phyloP scores from a whole-genome alignment of 2,113 vertebrate species.

The Mus spicilegus region DNA sequence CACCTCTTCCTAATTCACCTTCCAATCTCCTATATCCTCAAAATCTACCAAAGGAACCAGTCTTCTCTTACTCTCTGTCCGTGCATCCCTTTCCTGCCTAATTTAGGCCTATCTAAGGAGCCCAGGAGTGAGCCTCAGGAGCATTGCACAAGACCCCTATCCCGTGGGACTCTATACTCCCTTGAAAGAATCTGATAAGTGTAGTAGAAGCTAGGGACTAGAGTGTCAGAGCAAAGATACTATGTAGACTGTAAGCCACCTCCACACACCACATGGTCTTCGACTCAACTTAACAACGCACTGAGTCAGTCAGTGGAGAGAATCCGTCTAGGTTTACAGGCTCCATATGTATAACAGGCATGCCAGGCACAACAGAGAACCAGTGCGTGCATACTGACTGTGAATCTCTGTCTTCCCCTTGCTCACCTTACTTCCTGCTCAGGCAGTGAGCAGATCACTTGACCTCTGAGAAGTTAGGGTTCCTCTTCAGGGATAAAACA shows the following conservation, averaged over 20 bases:
- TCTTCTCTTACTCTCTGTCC: background rate
- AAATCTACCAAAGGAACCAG: background rate
- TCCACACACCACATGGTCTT: background rate
- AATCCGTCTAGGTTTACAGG: background rate
- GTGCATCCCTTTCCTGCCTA: background rate
- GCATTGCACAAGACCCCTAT: background rate
- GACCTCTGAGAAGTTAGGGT: background rate
- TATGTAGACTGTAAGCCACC: background rate
- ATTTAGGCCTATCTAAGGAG: background rate
- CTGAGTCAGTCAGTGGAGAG: background rate
- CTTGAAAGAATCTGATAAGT: background rate
- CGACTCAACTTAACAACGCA: slow-evolving; percentile 18
- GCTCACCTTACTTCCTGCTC: background rate
- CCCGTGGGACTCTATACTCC: background rate
- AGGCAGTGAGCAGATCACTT: background rate
- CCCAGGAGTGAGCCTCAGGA: background rate
- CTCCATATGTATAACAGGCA: background rate
- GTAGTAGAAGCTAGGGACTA: background rate
- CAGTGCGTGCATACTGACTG: background rate
- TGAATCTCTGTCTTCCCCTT: background rate
- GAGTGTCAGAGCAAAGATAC: background rate
- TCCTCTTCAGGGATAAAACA: background rate
- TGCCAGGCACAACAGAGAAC: too few species aligned
- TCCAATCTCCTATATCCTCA: background rate
- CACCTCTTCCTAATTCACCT: background rate